Conservation (phyloP, 2,888 invertebrate species). For the Metallyticus violacea region DNA sequence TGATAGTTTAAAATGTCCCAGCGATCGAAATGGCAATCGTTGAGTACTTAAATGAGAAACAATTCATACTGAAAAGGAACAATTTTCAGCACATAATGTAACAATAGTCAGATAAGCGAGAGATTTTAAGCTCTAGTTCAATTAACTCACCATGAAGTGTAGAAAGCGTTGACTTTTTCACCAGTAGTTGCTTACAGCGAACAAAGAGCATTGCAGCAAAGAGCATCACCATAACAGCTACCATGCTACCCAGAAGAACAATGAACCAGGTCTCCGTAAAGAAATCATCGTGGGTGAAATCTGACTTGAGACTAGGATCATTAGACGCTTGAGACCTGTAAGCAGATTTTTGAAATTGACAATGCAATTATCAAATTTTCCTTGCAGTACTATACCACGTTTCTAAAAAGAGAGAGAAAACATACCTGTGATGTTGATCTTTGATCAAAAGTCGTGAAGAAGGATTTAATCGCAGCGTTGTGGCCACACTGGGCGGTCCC, state of each 20-base stretch:
- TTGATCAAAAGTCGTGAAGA: slow-evolving; percentile 48
- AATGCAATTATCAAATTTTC: not conserved
- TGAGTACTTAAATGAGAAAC: too few relatives aligned
- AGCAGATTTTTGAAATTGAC: not conserved
- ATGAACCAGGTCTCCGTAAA: slow-evolving; percentile 88
- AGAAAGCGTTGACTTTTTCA: slow-evolving; percentile 65
- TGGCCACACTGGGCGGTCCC: slow-evolving; percentile 76
- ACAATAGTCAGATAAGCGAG: not conserved
- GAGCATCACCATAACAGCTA: slow-evolving; percentile 78
- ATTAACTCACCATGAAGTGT: slow-evolving; percentile 50
- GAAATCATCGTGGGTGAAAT: slow-evolving; percentile 60
- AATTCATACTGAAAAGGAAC: too few relatives aligned
- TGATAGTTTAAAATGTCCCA: too few relatives aligned
- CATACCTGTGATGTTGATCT: slow-evolving; percentile 49
- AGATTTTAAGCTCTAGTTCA: not conserved
- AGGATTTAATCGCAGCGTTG: slow-evolving; percentile 59
- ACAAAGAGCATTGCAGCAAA: slow-evolving; percentile 80
- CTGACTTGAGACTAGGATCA: slow-evolving; percentile 45
- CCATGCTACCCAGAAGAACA: slow-evolving; percentile 77
- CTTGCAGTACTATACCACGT: not conserved
- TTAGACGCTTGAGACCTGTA: not conserved
- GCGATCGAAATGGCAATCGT: too few relatives aligned
- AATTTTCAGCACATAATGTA: too few relatives aligned
- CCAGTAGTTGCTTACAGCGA: slow-evolving; percentile 66
- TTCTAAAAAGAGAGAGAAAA: not conserved